Evolutionary conservation across 2,888 invertebrate genomes (phyloP).

Genomic region (Xanthia togata): DNA sequence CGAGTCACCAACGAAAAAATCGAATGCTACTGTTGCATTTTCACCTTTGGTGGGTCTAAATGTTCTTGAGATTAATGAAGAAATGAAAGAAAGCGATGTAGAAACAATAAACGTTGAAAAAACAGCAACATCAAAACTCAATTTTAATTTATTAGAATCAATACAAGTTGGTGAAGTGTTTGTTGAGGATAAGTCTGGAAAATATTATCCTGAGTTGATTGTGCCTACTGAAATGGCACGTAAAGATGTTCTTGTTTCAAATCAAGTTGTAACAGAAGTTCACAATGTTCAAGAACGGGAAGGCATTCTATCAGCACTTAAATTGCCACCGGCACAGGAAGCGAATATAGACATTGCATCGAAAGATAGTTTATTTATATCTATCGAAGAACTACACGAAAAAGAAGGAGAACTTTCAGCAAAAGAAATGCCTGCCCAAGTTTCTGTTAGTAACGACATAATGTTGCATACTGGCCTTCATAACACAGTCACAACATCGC

Average conservation of each 20-base stretch:
- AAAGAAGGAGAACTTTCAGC: constrained; percentile 91
- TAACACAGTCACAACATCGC: constrained; percentile 91
- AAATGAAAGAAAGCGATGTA: constrained; percentile 91
- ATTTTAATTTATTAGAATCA: constrained; percentile 92
- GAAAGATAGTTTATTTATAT: constrained; percentile 91
- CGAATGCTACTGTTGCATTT: constrained; percentile 90
- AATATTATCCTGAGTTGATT: constrained; percentile 94
- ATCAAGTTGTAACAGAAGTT: constrained; percentile 92
- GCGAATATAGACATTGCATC: constrained; percentile 91
- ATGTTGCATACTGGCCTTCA: constrained; percentile 89
- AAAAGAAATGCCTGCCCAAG: constrained; percentile 75
- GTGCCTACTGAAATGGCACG: constrained; percentile 95
- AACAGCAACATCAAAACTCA: constrained; percentile 90
- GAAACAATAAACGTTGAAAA: constrained; percentile 84
- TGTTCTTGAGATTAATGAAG: constrained; percentile 92
- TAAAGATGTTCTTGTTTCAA: constrained; percentile 92
- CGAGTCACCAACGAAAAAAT: constrained; percentile 85
- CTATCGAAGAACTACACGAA: constrained; percentile 91
- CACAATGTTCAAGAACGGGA: constrained; percentile 93
- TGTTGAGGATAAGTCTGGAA: constrained; percentile 93
- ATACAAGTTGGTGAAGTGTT: constrained; percentile 92
- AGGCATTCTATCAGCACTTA: constrained; percentile 90
- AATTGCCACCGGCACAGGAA: constrained; percentile 91
- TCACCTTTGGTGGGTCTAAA: constrained; percentile 92
- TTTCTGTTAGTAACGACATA: constrained; percentile 80